Evolutionary conservation across 1,140 invertebrate species (phyloP).

Genomic region (Schmidtea mediterranea): DNA sequence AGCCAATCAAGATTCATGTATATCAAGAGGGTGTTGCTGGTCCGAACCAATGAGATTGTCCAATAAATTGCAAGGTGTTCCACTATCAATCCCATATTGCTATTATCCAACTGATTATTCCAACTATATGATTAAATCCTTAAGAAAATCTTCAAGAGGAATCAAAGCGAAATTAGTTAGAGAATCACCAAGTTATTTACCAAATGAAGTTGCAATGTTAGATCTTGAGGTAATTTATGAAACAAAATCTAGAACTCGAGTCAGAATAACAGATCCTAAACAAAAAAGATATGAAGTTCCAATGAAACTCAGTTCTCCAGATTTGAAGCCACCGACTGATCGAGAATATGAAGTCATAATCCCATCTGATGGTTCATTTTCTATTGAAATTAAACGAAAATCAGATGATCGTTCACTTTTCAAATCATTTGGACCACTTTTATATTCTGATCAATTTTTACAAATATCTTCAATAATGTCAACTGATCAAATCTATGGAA

Average conservation of each 20-base stretch:
- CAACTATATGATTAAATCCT: conserved; percentile 4
- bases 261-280: background rate
- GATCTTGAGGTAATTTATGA: background rate
- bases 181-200: too few relatives aligned
- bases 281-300: too few relatives aligned
- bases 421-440: background rate
- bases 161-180: too few relatives aligned
- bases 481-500: background rate
- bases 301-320: too few relatives aligned
- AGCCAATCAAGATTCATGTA: conserved; percentile 4
- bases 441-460: background rate
- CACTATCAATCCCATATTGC: conserved; percentile 5
- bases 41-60: background rate
- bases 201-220: background rate
- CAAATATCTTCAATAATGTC: background rate
- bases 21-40: conserved; percentile 8
- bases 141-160: too few relatives aligned
- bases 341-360: background rate
- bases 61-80: background rate
- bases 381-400: background rate
- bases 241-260: background rate
- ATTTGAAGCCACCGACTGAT: too few relatives aligned
- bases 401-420: background rate
- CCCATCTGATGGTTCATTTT: background rate
- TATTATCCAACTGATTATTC: conserved; percentile 8